A percentile compares a stretch with the other conserved stretches of the same genome.
Conservation (phyloP, 1,140 invertebrate genomes). For the Drosophila varians region DNA sequence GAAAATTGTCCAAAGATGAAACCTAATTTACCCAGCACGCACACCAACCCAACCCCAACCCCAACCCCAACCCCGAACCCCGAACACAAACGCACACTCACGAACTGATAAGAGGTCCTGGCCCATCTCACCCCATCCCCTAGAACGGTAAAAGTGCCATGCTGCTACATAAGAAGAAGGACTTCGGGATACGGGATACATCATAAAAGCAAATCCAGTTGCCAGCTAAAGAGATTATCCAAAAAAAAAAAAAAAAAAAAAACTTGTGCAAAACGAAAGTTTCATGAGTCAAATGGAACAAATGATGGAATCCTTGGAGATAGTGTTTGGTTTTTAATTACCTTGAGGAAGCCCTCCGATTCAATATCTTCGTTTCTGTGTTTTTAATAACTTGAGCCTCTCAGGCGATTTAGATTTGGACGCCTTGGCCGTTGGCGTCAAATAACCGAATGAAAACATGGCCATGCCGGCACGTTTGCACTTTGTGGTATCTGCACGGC, state of each 20-base stretch:
- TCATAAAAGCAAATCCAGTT: conserved; percentile 16
- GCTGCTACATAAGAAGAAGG: conserved; percentile 13
- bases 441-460: conserved; percentile 41
- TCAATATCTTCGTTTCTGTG: neutral
- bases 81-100: conserved; percentile 12
- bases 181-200: conserved; percentile 23
- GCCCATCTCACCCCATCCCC: neutral
- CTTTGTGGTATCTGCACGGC: neutral
- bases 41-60: conserved; percentile 11
- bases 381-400: neutral
- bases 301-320: neutral
- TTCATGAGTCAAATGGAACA: neutral
- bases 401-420: neutral
- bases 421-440: conserved; percentile 23
- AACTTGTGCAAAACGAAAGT: too few relatives aligned
- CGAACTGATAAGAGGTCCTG: conserved; percentile 13
- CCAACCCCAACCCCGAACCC: conserved; percentile 8
- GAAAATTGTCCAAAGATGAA: conserved; percentile 72
- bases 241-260: neutral
- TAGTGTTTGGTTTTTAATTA: too few relatives aligned
- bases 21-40: conserved; percentile 68
- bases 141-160: conserved; percentile 2
- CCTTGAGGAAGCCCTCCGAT: too few relatives aligned
- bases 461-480: neutral
- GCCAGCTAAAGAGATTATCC: conserved; percentile 6